A percentile compares a stretch with the other conserved stretches of the same genome.
Evolutionary conservation across 2,888 invertebrate species (phyloP).

Genomic region (Euspilapteryx auroguttella): DNA sequence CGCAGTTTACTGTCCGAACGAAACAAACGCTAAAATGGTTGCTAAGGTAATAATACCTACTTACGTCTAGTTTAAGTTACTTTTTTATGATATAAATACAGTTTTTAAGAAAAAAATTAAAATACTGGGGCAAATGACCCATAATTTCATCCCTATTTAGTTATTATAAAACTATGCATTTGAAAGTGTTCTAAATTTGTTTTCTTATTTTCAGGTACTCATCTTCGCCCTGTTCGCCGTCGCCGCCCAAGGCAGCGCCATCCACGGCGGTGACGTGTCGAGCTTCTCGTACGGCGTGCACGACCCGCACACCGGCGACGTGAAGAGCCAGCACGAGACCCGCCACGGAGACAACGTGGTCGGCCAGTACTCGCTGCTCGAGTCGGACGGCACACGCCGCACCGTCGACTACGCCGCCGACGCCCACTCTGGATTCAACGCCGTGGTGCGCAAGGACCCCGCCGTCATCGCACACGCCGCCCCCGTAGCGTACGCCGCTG

Average conservation of each 20-base stretch:
- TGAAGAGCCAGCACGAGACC: too few relatives aligned
- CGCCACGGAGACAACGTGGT: slow-evolving; percentile 67
- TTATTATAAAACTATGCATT: too few relatives aligned
- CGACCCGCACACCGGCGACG: slow-evolving; percentile 51
- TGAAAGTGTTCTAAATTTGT: too few relatives aligned
- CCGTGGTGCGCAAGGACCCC: slow-evolving; percentile 26
- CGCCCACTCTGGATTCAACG: slow-evolving; percentile 28
- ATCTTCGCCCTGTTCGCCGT: slow-evolving; percentile 43
- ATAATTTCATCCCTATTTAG: too few relatives aligned
- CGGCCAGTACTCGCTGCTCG: slow-evolving; percentile 51
- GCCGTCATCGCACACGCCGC: slow-evolving; percentile 15
- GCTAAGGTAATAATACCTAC: slow-evolving; percentile 31
- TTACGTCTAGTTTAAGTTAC: too few relatives aligned
- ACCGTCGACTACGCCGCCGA: slow-evolving; percentile 60
- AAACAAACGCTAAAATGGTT: slow-evolving; percentile 48
- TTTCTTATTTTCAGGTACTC: too few relatives aligned
- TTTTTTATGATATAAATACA: too few relatives aligned
- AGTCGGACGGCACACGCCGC: slow-evolving; percentile 65
- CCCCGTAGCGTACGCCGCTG: slow-evolving; percentile 18
- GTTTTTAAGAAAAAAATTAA: too few relatives aligned
- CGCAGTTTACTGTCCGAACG: slow-evolving; percentile 43
- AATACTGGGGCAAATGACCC: too few relatives aligned
- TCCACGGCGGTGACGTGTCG: slow-evolving; percentile 37
- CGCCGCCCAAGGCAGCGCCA: slow-evolving; percentile 37
- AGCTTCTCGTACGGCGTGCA: slow-evolving; percentile 51